These are phyloP conservation scores for Desoria tigrina DNA, from an alignment of 2,888 invertebrate species.

Conservation along the genomic window DNA sequence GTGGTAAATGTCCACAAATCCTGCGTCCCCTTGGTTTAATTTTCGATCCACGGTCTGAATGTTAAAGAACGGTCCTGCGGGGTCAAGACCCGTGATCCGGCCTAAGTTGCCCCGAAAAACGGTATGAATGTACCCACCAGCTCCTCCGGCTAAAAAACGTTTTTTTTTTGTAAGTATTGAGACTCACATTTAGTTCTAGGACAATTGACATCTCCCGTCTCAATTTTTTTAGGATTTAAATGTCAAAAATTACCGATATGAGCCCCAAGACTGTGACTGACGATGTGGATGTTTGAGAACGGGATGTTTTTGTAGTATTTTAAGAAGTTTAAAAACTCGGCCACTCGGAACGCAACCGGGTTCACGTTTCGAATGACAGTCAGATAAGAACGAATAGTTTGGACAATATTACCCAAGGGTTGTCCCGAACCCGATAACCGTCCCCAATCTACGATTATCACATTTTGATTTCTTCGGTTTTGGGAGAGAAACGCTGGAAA, in stretches of 20 bases:
- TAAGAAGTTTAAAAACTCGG: conserved; percentile 38
- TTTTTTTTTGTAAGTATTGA: not conserved
- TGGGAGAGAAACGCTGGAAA: no score
- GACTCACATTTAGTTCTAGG: no score
- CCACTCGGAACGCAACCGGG: conserved; percentile 32
- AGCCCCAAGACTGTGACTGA: conserved; percentile 41
- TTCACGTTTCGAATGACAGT: conserved; percentile 35
- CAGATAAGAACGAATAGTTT: conserved; percentile 22
- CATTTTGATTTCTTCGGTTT: conserved; percentile 20
- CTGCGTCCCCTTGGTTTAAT: conserved; percentile 33
- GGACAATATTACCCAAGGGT: conserved; percentile 22
- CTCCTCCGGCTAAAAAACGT: no score
- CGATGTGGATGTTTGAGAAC: conserved; percentile 30
- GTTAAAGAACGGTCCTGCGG: conserved; percentile 36
- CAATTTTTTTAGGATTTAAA: no score
- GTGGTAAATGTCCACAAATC: conserved; percentile 44
- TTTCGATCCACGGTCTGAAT: conserved; percentile 27
- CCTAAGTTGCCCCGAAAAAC: not conserved
- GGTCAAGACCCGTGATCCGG: conserved; percentile 37
- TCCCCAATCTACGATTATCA: conserved; percentile 43
- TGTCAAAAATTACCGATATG: conserved; percentile 21
- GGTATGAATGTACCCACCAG: not conserved
- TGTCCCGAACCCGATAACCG: conserved; percentile 30
- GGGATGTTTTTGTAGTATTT: conserved; percentile 20
- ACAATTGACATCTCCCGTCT: no score